phyloP scores from a whole-genome alignment of 1,140 invertebrate genomes.

The Eurosta solidaginis region DNA sequence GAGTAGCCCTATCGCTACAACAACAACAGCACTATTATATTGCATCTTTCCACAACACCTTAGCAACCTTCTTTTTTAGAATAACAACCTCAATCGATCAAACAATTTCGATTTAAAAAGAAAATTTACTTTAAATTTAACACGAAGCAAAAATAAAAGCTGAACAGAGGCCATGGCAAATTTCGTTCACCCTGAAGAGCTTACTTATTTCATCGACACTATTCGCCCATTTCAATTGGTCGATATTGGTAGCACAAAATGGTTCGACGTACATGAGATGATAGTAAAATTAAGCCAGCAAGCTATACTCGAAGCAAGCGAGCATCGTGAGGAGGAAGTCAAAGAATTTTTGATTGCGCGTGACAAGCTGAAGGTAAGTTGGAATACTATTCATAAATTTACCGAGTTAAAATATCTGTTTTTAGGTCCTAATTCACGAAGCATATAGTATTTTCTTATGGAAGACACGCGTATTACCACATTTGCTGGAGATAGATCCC shows the following conservation, averaged over 20 bases:
- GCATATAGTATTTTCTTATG: conserved; percentile 77
- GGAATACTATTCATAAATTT: not conserved
- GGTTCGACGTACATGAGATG: conserved; percentile 77
- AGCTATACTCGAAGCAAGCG: conserved; percentile 72
- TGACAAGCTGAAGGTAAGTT: conserved; percentile 62
- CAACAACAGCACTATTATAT: too few relatives aligned
- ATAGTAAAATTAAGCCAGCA: conserved; percentile 80
- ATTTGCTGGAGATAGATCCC: conserved; percentile 69
- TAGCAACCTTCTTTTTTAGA: not conserved
- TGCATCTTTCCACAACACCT: not conserved
- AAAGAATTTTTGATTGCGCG: conserved; percentile 66
- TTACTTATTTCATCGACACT: conserved; percentile 54
- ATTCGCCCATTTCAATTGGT: conserved; percentile 49
- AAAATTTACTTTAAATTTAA: not conserved
- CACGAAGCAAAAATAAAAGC: not conserved
- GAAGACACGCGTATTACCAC: conserved; percentile 75
- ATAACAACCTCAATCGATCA: not conserved
- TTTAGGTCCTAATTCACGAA: conserved; percentile 70
- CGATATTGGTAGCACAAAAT: conserved; percentile 61
- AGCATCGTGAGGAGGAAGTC: conserved; percentile 71
- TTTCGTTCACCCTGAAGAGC: conserved; percentile 54
- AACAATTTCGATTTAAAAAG: not conserved
- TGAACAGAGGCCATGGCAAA: conserved; percentile 42
- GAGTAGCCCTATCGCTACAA: too few relatives aligned
- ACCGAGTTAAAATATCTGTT: not conserved